A percentile compares a stretch with the other conserved stretches of the same genome.
Conservation (phyloP, 2,797 vertebrate species). For the Eurystomus glaucurus region DNA sequence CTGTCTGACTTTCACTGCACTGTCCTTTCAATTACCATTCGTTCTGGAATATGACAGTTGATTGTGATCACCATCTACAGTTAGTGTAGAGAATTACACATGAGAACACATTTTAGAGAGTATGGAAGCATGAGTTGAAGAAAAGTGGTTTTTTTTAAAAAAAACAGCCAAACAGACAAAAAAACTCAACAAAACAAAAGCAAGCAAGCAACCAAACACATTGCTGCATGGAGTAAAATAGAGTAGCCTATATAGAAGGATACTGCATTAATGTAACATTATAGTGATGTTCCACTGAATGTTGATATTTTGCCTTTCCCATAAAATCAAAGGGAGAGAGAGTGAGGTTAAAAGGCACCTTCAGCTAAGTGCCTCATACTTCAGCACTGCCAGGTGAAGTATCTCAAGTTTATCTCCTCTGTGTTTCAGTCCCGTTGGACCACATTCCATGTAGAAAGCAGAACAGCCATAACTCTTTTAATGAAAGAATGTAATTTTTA, state of each 20-base stretch:
- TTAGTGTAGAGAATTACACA: not conserved
- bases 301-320: not conserved
- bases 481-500: not conserved
- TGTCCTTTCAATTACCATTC: not conserved
- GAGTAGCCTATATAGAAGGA: not conserved
- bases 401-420: not conserved
- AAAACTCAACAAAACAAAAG: too few species aligned
- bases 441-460: rapidly evolving
- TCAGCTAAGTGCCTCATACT: not conserved
- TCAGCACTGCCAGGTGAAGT: not conserved
- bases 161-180: not conserved
- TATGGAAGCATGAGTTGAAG: not conserved
- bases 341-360: not conserved
- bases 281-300: not conserved
- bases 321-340: not conserved
- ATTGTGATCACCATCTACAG: conserved; percentile 31
- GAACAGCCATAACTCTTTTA: not conserved
- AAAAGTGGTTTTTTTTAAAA: not conserved
- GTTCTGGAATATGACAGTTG: not conserved
- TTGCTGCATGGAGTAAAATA: not conserved
- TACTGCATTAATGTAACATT: not conserved
- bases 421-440: not conserved
- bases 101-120: not conserved
- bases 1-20: not conserved
- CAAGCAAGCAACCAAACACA: too few species aligned